These are phyloP conservation scores for Syngnathoides biaculeatus DNA, from an alignment of 2,113 vertebrate genomes.

Conservation along the genomic window DNA sequence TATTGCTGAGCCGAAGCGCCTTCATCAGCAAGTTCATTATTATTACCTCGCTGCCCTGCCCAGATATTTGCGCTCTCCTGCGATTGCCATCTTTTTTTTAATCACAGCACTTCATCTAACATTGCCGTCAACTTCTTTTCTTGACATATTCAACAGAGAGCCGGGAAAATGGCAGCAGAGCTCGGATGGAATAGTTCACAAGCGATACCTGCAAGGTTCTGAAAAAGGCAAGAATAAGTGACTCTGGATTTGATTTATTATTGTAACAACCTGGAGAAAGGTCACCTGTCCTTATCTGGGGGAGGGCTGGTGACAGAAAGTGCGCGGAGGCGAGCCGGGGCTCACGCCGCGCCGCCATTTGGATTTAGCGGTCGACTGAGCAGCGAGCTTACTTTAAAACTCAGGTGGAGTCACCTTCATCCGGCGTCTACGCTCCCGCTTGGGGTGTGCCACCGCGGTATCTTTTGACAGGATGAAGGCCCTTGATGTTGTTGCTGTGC, in stretches of 20 bases:
- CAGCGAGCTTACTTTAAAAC: constrained; percentile 60
- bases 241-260: constrained; percentile 64
- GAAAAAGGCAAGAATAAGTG: constrained; percentile 53
- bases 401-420: constrained; percentile 72
- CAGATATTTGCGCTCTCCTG: constrained; percentile 20
- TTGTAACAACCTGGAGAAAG: constrained; percentile 58
- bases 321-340: constrained; percentile 32
- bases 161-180: constrained; percentile 39
- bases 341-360: constrained; percentile 35
- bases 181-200: constrained; percentile 51
- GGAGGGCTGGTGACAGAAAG: constrained; percentile 54
- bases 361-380: constrained; percentile 53
- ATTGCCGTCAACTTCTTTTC: constrained; percentile 14
- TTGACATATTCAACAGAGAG: constrained; percentile 52
- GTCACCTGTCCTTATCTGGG: constrained; percentile 68
- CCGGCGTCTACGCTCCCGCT: constrained; percentile 46
- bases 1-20: constrained; percentile 37
- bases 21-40: constrained; percentile 43
- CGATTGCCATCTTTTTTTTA: constrained; percentile 6
- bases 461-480: constrained; percentile 24
- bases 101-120: not conserved
- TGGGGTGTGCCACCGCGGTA: constrained; percentile 12
- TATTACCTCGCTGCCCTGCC: constrained; percentile 7
- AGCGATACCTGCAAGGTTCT: constrained; percentile 50
- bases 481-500: constrained; percentile 24